phyloP scores from a whole-genome alignment of 1,140 invertebrate species.

The Tachypleus tridentatus region DNA sequence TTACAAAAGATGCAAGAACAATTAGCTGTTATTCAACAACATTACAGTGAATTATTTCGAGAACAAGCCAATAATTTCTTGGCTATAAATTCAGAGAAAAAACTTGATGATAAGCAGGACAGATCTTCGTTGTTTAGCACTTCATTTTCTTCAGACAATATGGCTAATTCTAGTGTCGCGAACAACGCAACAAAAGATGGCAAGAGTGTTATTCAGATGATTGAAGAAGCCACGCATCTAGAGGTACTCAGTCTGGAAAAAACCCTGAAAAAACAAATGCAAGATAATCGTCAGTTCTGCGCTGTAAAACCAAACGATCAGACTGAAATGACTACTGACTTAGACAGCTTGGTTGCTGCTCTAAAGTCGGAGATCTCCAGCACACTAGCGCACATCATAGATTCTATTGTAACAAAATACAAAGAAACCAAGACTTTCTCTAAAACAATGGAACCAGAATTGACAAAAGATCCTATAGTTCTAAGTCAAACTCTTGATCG shows the following conservation, averaged over 20 bases:
- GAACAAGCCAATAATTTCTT: no score
- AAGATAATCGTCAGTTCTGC: slow-evolving; percentile 11
- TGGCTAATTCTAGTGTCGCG: no score
- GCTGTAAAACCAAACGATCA: slow-evolving; percentile 19
- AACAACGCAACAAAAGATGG: no score
- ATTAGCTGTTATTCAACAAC: slow-evolving; percentile 77
- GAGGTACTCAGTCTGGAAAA: no score
- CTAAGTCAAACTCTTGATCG: slow-evolving; percentile 59
- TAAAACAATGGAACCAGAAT: slow-evolving; percentile 32
- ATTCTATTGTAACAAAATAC: slow-evolving; percentile 71
- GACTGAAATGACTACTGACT: slow-evolving; percentile 37
- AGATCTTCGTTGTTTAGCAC: no score
- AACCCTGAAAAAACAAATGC: no score
- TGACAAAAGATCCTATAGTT: slow-evolving; percentile 8
- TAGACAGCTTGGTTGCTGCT: slow-evolving; percentile 73
- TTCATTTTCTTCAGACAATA: no score
- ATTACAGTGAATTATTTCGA: slow-evolving; percentile 64
- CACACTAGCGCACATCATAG: slow-evolving; percentile 69
- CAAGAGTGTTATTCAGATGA: background rate
- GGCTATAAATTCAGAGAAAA: no score
- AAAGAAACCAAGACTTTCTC: slow-evolving; percentile 40
- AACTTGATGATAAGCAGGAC: no score
- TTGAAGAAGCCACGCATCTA: background rate
- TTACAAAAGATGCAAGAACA: slow-evolving; percentile 76
- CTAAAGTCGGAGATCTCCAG: slow-evolving; percentile 79